Conservation (phyloP, 2,797 vertebrate genomes). For the Galaxias olidus region DNA sequence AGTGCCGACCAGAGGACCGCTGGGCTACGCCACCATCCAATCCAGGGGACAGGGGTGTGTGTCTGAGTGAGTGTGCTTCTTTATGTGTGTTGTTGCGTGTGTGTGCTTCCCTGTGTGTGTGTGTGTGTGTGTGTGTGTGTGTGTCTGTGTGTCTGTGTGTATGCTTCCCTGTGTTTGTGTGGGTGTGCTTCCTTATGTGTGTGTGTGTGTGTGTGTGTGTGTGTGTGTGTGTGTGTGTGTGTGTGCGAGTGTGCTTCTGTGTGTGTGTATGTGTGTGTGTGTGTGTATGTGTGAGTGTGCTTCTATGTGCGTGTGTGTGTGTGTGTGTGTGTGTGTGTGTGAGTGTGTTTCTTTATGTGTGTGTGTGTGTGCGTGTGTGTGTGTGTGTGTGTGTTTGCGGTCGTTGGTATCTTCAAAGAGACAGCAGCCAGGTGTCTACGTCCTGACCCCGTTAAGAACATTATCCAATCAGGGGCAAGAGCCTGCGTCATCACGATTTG, state of each 20-base stretch:
- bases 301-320: constrained; percentile 28
- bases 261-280: constrained; percentile 3
- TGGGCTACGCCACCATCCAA: constrained; percentile 29
- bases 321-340: constrained; percentile 13
- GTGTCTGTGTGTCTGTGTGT: background rate
- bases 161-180: constrained; percentile 17
- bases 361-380: constrained; percentile 39
- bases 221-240: no score
- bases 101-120: no score
- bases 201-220: no score
- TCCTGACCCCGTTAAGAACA: constrained; percentile 68
- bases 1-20: constrained; percentile 32
- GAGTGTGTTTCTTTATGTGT: constrained; percentile 14
- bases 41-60: background rate
- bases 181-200: constrained; percentile 2
- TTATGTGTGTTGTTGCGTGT: background rate
- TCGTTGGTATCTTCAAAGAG: no score
- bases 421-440: background rate
- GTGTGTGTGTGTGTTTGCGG: constrained; percentile 31
- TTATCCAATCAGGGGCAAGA: constrained; percentile 70
- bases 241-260: background rate
- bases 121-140: no score
- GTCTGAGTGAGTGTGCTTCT: background rate
- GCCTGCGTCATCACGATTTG: constrained; percentile 67
- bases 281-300: constrained; percentile 15